A percentile compares a stretch with the other conserved stretches of the same genome.
These are phyloP conservation scores for Ferrisia virgata DNA, from an alignment of 2,888 invertebrate genomes.

Conservation along the genomic window DNA sequence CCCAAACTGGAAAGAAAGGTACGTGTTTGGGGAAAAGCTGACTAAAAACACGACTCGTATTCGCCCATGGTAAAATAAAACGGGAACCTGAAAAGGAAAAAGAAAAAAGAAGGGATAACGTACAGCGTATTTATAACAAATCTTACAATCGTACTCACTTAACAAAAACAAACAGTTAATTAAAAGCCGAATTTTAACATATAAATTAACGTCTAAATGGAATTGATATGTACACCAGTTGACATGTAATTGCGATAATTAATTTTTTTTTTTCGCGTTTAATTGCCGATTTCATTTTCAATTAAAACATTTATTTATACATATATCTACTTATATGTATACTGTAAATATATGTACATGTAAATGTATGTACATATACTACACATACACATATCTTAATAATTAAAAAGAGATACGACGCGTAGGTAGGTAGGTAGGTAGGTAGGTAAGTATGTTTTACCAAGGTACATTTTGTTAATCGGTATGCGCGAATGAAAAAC, in stretches of 20 bases:
- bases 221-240: background rate
- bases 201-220: background rate
- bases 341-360: too few relatives aligned
- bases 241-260: background rate
- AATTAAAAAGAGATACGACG: background rate
- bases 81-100: too few relatives aligned
- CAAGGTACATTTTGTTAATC: background rate
- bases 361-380: too few relatives aligned
- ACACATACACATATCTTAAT: background rate
- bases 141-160: background rate
- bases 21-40: too few relatives aligned
- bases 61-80: too few relatives aligned
- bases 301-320: background rate
- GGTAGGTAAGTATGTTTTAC: background rate
- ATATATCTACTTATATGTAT: background rate
- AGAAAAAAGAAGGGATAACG: too few relatives aligned
- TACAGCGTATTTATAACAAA: too few relatives aligned
- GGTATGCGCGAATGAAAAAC: constrained; percentile 10
- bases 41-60: too few relatives aligned
- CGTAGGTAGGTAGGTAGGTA: too few relatives aligned
- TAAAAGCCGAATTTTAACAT: constrained; percentile 1
- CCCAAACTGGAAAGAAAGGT: too few relatives aligned
- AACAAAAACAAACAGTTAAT: background rate
- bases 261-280: constrained; percentile 13
- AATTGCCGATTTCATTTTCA: constrained; percentile 12